These are phyloP conservation scores for Macrobrachium rosenbergii DNA, from an alignment of 1,140 invertebrate species.

Conservation along the genomic window DNA sequence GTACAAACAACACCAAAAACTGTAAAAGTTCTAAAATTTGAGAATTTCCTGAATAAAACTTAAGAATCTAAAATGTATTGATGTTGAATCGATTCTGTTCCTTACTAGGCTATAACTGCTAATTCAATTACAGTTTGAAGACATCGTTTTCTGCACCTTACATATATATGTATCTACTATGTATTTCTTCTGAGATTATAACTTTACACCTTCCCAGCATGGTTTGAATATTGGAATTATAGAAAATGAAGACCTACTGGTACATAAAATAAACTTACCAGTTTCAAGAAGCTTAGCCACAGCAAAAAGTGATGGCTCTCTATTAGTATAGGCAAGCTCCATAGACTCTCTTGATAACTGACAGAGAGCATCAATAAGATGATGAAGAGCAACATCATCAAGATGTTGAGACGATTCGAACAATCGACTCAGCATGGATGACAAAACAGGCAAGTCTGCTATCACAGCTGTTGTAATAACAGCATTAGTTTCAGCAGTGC, in stretches of 20 bases:
- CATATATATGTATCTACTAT: slow-evolving; percentile 6
- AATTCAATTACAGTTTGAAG: too few species aligned
- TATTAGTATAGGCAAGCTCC: slow-evolving; percentile 95
- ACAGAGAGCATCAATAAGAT: slow-evolving; percentile 96
- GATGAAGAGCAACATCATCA: slow-evolving; percentile 94
- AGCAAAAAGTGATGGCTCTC: slow-evolving; percentile 97
- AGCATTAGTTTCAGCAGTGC: slow-evolving; percentile 84
- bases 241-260: not conserved
- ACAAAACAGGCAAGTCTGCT: slow-evolving; percentile 93
- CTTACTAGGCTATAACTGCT: too few species aligned
- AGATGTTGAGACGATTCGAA: slow-evolving; percentile 96
- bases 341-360: slow-evolving; percentile 97
- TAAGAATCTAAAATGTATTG: too few species aligned
- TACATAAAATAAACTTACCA: slow-evolving; percentile 71
- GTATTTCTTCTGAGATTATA: not conserved
- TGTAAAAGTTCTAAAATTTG: too few species aligned
- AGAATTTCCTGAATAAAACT: too few species aligned
- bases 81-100: too few species aligned
- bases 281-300: slow-evolving; percentile 98
- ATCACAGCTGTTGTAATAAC: slow-evolving; percentile 96
- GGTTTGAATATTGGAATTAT: not conserved
- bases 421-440: slow-evolving; percentile 91
- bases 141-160: not conserved
- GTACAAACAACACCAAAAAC: too few species aligned
- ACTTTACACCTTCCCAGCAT: too few species aligned